Conservation (phyloP, 2,888 invertebrate species). For the Paralinhomoeus sp. region DNA sequence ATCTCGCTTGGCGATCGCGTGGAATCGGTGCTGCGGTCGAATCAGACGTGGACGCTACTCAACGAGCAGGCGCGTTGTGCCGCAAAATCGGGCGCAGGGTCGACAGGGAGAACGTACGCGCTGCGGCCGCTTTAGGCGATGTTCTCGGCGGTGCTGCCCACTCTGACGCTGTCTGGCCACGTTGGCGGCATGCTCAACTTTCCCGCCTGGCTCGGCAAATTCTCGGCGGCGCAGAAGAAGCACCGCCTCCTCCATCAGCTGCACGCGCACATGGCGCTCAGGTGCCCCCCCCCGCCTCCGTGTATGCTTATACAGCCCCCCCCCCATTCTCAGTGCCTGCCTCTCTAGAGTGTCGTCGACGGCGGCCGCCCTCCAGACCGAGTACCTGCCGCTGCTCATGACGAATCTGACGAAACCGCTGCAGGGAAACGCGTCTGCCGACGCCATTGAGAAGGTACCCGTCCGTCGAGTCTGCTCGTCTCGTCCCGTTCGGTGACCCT, state of each 20-base stretch:
- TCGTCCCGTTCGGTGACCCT: too few species aligned
- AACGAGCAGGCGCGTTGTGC: conserved; percentile 40
- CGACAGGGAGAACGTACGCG: too few species aligned
- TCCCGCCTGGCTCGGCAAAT: conserved; percentile 85
- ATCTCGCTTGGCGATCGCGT: conserved; percentile 64
- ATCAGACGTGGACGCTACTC: conserved; percentile 53
- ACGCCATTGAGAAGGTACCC: too few species aligned
- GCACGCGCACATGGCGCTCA: conserved; percentile 56
- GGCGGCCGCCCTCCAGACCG: conserved; percentile 55
- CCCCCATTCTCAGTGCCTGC: conserved; percentile 10
- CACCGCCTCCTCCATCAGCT: conserved; percentile 58
- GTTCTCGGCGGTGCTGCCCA: conserved; percentile 71
- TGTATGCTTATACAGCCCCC: conserved; percentile 8
- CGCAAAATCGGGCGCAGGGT: too few species aligned
- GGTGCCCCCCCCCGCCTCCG: conserved; percentile 33
- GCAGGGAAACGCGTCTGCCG: conserved; percentile 39
- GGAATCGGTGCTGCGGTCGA: conserved; percentile 51
- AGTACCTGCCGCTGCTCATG: conserved; percentile 59
- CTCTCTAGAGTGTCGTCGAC: conserved; percentile 48
- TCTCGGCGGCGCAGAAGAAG: conserved; percentile 59
- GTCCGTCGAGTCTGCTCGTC: too few species aligned
- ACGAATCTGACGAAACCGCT: conserved; percentile 54
- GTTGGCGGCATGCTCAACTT: conserved; percentile 58
- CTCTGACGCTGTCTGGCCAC: conserved; percentile 56
- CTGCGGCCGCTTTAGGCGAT: conserved; percentile 38